Conservation (phyloP, 2,113 vertebrate species). For the Grantiella picta region DNA sequence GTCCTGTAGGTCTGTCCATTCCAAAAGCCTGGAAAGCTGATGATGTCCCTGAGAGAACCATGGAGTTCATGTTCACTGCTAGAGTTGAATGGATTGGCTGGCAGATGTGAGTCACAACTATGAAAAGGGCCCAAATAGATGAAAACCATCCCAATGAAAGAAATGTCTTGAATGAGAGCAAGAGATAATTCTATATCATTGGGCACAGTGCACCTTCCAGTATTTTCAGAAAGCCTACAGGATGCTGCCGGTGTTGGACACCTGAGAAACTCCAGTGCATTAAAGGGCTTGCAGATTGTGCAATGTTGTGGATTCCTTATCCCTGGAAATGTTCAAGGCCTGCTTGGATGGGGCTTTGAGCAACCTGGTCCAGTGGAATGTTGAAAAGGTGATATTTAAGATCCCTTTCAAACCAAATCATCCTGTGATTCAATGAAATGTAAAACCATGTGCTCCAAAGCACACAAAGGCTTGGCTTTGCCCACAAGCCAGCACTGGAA, state of each 20-base stretch:
- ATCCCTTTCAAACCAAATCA: background rate
- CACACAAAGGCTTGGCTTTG: background rate
- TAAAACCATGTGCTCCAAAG: background rate
- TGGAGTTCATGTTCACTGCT: background rate
- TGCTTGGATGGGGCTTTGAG: background rate
- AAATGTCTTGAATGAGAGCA: background rate
- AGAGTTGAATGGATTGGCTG: background rate
- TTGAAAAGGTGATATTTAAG: background rate
- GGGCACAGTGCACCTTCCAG: background rate
- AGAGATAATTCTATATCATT: accelerated
- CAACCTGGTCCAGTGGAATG: background rate
- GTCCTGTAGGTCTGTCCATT: background rate
- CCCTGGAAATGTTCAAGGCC: background rate
- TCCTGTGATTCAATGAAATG: background rate
- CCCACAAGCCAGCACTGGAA: background rate
- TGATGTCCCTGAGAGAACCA: background rate
- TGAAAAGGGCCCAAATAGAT: background rate
- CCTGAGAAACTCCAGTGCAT: background rate
- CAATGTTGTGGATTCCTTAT: background rate
- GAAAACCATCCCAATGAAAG: background rate
- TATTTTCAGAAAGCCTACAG: background rate
- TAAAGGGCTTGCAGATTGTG: background rate
- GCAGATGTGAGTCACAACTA: background rate
- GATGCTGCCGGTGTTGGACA: background rate
- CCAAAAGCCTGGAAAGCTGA: background rate